Conservation (phyloP, 1,140 invertebrate species). For the Dolichoris vasculosae region DNA sequence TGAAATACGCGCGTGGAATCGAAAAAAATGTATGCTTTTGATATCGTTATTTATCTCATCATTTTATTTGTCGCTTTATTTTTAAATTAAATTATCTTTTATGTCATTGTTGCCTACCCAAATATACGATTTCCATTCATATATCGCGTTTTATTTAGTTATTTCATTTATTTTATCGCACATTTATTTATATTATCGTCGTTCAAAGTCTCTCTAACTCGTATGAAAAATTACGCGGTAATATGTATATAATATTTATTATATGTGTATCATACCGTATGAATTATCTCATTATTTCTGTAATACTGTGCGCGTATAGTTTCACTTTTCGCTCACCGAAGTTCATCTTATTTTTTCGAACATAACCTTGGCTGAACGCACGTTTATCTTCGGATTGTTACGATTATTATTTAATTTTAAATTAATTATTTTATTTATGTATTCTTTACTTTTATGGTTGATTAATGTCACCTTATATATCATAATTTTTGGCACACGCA, state of each 20-base stretch:
- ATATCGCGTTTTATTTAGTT: not conserved
- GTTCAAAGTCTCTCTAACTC: slow-evolving; percentile 53
- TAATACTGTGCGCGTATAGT: not conserved
- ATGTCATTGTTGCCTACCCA: not conserved
- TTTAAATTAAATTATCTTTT: slow-evolving; percentile 24
- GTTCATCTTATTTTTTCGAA: not conserved
- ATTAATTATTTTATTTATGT: slow-evolving; percentile 4
- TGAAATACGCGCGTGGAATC: slow-evolving; percentile 13
- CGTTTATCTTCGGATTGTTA: not conserved
- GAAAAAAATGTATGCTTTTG: not conserved
- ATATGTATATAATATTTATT: slow-evolving; percentile 47
- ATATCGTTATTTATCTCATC: not conserved
- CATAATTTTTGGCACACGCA: not conserved
- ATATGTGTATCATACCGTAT: slow-evolving; percentile 35
- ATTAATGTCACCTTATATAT: not conserved
- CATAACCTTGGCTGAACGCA: slow-evolving; percentile 3
- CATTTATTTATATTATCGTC: slow-evolving; percentile 43
- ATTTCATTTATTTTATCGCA: slow-evolving; percentile 22
- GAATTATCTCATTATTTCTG: slow-evolving; percentile 16
- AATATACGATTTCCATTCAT: not conserved
- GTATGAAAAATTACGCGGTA: slow-evolving; percentile 64
- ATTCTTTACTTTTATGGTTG: slow-evolving; percentile 14
- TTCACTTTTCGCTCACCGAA: not conserved
- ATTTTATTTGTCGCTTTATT: slow-evolving; percentile 35
- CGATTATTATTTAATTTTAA: slow-evolving; percentile 16